These are phyloP conservation scores for Zaprionus kolodkinae DNA, from an alignment of 1,140 invertebrate genomes.

Conservation along the genomic window DNA sequence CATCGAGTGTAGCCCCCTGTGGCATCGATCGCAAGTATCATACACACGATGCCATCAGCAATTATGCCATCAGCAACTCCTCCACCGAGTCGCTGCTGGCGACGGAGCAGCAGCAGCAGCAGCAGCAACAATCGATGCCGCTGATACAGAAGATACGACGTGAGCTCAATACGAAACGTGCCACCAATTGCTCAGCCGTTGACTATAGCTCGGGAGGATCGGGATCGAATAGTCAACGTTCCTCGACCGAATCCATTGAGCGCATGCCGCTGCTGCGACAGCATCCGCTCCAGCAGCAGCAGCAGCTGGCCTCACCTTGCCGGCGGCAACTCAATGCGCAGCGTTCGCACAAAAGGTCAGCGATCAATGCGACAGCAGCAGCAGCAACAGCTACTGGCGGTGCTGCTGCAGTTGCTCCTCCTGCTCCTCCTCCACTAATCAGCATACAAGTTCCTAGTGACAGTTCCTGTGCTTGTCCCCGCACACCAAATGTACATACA, in stretches of 20 bases:
- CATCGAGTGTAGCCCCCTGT: slow-evolving; percentile 8
- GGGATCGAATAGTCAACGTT: slow-evolving; percentile 77
- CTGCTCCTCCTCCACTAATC: slow-evolving; percentile 46
- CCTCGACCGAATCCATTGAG: slow-evolving; percentile 78
- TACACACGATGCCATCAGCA: slow-evolving; percentile 79
- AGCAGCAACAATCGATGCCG: slow-evolving; percentile 40
- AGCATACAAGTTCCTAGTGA: slow-evolving; percentile 82
- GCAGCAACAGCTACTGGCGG: not conserved
- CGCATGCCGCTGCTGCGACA: slow-evolving; percentile 71
- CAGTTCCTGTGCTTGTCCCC: slow-evolving; percentile 80
- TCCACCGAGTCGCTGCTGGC: slow-evolving; percentile 64
- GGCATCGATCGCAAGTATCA: slow-evolving; percentile 77
- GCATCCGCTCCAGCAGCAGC: slow-evolving; percentile 15
- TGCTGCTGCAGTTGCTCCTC: slow-evolving; percentile 11
- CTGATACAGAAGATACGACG: slow-evolving; percentile 78
- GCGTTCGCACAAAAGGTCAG: slow-evolving; percentile 78
- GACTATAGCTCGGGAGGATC: slow-evolving; percentile 71
- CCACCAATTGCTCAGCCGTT: slow-evolving; percentile 61
- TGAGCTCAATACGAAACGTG: slow-evolving; percentile 73
- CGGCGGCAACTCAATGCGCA: slow-evolving; percentile 69
- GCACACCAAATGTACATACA: slow-evolving; percentile 70
- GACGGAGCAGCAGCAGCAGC: slow-evolving; percentile 27
- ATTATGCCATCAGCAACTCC: slow-evolving; percentile 50
- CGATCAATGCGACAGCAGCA: slow-evolving; percentile 6
- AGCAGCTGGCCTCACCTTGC: slow-evolving; percentile 26